A percentile compares a stretch with the other conserved stretches of the same genome.
Conservation (phyloP, 2,888 invertebrate genomes). For the Lottia gigantea region DNA sequence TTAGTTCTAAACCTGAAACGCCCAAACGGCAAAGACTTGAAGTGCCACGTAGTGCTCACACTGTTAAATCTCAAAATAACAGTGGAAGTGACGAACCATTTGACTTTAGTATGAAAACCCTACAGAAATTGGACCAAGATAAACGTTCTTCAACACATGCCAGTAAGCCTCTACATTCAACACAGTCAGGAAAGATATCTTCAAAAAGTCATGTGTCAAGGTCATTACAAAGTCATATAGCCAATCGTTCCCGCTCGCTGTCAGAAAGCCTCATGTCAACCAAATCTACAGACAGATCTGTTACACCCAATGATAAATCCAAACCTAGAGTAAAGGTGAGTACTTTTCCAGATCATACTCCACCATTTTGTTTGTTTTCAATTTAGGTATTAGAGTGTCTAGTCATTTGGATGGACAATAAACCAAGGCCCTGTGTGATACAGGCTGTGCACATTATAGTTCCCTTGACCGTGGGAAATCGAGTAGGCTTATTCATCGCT, state of each 20-base stretch:
- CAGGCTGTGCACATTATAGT: too few species aligned
- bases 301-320: not conserved
- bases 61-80: slow-evolving; percentile 5
- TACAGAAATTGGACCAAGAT: slow-evolving; percentile 27
- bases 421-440: too few species aligned
- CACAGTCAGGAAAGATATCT: slow-evolving; percentile 10
- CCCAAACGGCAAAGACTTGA: slow-evolving; percentile 16
- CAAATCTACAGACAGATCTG: not conserved
- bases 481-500: too few species aligned
- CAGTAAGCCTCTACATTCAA: not conserved
- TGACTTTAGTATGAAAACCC: slow-evolving; percentile 56
- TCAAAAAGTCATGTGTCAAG: slow-evolving; percentile 7
- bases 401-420: too few species aligned
- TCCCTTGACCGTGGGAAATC: too few species aligned
- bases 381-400: too few species aligned
- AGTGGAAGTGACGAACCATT: slow-evolving; percentile 35
- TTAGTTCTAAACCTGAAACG: slow-evolving; percentile 22
- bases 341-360: too few species aligned
- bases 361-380: too few species aligned
- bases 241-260: not conserved
- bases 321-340: not conserved
- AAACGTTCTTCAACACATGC: not conserved
- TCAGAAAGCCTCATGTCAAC: slow-evolving; percentile 6
- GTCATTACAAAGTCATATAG: slow-evolving; percentile 11
- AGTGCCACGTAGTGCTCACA: slow-evolving; percentile 10